Evolutionary conservation across 2,797 vertebrate genomes (phyloP).

Genomic region (Coracias cyanogaster): DNA sequence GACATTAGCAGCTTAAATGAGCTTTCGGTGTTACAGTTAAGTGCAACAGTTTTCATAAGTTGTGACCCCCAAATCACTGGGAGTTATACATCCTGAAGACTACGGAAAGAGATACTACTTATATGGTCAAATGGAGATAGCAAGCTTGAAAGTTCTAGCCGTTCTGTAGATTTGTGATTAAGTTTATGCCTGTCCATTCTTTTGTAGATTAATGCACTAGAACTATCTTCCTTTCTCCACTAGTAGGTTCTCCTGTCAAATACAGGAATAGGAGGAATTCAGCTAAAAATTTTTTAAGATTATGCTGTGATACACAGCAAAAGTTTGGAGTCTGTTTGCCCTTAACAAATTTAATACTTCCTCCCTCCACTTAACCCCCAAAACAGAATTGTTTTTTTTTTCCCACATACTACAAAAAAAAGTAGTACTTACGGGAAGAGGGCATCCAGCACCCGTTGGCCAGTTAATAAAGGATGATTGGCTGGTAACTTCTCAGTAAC

Average conservation of each 20-base stretch:
- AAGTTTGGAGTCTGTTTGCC: background rate
- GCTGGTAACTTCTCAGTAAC: slow-evolving; percentile 96
- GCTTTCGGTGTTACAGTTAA: background rate
- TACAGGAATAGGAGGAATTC: background rate
- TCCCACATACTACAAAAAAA: background rate
- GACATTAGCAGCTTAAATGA: background rate
- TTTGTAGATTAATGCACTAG: background rate
- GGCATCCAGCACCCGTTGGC: slow-evolving; percentile 89
- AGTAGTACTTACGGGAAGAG: slow-evolving; percentile 90
- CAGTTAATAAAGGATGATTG: slow-evolving; percentile 91
- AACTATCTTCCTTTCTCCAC: background rate
- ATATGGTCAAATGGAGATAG: background rate
- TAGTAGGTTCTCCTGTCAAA: background rate
- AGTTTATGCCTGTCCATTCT: background rate
- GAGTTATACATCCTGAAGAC: background rate
- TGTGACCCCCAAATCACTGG: background rate
- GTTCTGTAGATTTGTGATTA: background rate
- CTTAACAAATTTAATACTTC: background rate
- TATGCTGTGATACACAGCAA: background rate
- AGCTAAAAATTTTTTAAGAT: background rate
- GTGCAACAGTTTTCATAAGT: background rate
- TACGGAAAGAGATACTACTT: background rate
- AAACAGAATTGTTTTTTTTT: background rate
- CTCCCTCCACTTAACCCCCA: background rate
- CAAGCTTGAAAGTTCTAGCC: background rate